Conservation (phyloP, 2,797 vertebrate genomes). For the Aerospiza tachiro region DNA sequence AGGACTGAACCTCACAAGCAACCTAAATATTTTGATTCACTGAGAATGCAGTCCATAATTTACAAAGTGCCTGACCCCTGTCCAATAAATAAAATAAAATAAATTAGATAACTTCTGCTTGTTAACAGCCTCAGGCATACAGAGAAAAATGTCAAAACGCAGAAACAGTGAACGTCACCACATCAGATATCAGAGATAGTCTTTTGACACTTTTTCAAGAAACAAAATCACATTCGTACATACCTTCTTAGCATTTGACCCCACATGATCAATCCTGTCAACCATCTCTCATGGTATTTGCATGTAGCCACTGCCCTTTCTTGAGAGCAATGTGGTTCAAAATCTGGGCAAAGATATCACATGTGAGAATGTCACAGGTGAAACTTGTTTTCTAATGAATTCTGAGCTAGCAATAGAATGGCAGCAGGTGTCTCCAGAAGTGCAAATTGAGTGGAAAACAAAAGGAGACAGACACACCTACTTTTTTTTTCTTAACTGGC, state of each 20-base stretch:
- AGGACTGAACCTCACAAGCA: constrained; percentile 62
- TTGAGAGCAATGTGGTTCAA: background rate
- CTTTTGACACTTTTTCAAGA: background rate
- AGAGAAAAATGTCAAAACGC: background rate
- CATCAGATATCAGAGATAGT: background rate
- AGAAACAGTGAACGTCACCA: background rate
- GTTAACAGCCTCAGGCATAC: background rate
- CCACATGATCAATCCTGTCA: background rate
- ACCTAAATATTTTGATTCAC: constrained; percentile 71
- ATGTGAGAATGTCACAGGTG: background rate
- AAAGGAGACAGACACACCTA: background rate
- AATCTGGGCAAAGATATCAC: background rate
- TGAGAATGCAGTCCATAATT: constrained; percentile 55
- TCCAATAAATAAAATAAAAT: constrained; percentile 55
- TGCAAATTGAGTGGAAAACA: background rate
- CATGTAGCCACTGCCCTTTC: background rate
- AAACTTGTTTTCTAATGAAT: background rate
- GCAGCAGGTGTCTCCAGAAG: constrained; percentile 13
- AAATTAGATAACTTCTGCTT: background rate
- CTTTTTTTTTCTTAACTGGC: too few relatives aligned
- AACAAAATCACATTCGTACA: background rate
- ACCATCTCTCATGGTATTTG: background rate
- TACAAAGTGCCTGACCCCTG: constrained; percentile 30
- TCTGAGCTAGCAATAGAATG: background rate
- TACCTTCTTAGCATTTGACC: background rate